These are phyloP conservation scores for Burhinus oedicnemus DNA, from an alignment of 2,113 vertebrate genomes.

Conservation along the genomic window DNA sequence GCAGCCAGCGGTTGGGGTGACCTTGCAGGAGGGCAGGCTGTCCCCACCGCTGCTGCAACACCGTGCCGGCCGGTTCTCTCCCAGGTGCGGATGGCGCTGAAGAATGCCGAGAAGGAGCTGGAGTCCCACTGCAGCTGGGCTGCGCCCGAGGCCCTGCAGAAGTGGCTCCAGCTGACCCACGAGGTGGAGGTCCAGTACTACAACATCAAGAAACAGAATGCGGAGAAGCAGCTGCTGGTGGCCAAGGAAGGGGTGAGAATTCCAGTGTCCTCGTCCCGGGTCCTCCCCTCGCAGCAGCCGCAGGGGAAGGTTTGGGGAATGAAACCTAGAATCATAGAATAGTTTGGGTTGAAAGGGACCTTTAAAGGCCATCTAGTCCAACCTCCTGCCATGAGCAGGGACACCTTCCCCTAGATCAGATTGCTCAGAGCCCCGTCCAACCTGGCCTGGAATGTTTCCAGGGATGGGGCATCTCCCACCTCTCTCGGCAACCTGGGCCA, in stretches of 20 bases:
- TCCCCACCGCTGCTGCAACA: not conserved
- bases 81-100: constrained; percentile 94
- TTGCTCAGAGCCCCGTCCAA: not conserved
- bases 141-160: constrained; percentile 91
- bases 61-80: not conserved
- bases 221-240: constrained; percentile 92
- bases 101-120: constrained; percentile 95
- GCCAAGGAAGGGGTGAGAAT: constrained; percentile 94
- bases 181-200: constrained; percentile 99
- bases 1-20: not conserved
- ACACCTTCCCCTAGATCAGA: not conserved
- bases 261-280: rapidly evolving
- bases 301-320: rapidly evolving
- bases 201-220: constrained; percentile 97
- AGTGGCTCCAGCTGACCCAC: constrained; percentile 97
- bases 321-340: not conserved
- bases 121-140: constrained; percentile 92
- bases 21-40: not conserved
- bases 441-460: not conserved
- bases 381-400: not conserved
- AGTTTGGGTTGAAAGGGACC: not conserved
- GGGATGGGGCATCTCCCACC: not conserved
- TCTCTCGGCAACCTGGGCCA: too few species aligned
- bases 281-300: rapidly evolving
- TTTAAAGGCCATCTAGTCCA: not conserved